Evolutionary conservation across 2,888 invertebrate species (phyloP), one percentile per base, ranked within the genome.

Genomic region (Leptopilina myrica): DNA sequence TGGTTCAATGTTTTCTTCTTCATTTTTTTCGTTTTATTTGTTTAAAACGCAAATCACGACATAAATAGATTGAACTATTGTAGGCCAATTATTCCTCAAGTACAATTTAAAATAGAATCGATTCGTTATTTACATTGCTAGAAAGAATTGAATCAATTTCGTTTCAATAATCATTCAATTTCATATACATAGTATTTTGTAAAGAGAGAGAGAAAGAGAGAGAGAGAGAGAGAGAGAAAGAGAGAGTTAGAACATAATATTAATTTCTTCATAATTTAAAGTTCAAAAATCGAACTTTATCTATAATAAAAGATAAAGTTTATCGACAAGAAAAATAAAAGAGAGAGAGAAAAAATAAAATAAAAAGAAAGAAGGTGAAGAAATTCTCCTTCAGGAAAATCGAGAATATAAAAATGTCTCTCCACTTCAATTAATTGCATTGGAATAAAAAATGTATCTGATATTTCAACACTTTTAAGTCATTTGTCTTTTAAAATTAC

Each of bases 231-330:
- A 53, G 11, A 67, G 33, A 2, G 3, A 33, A 3, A 1, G 49
- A 49, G 49, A 46, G 20, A 20, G 20, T 20, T 12, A 20, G 20
- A 49, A 20, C 33, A 33, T 33, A 33, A 33, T 33, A 33, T 33
- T 33, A 49, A 53, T 14, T 26, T 53, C 53, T 26, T 69, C 69
- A 69, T 33, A 33, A 33, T 20, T 69, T 69, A 20, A 26, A 69
- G 49, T 69, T 69, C 14, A 59, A 73, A 33, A 53, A 56, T 73
- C 73, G 56, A 73, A 59, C 56, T 56, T 73, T 56, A 73, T 73
- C 73, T 73, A 33, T 33, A 33, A 33, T 33, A n/a, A 33, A 33
- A 73, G 56, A 73, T 73, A 73, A 73, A 53, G 26, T 69, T 69
- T 53, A 69, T 69, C 69, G 59, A 59, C 14, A 59, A n/a, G 8